Base-by-base conservation (phyloP, 2,888 invertebrate genomes). In the Parelbella ahira region DNA sequence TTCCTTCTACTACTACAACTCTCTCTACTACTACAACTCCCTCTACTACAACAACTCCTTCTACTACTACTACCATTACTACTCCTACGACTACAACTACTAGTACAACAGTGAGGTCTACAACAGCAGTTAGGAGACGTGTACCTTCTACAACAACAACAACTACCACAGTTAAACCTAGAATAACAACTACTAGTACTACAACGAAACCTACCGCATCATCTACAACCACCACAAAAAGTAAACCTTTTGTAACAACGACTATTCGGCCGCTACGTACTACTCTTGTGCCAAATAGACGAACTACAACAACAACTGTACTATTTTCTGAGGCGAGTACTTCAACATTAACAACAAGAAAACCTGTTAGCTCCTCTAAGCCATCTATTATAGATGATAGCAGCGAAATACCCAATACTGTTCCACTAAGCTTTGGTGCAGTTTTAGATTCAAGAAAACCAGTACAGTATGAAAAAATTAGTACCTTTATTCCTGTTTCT, bases 401-500 rank as follows among this genome's bases (percentile, higher is more conserved):
- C 10, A 42, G 42, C 34, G 42, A 42, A 42, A 3, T 42, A 8
- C 28, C 36, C 2, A 23, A 29, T 23, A 44, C 20, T 6, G 12
- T 28, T 18, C 9, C 44, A 11, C 28, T 18, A 4, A 21, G 19
- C 10, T 42, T 42, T 28, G 42, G 42, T 21, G 42, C 42, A 1
- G 42, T 36, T n/a, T 36, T 42, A 27, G 42, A 42, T 42, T 36
- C 42, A 28, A 73, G 37, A 70, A 68, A 57, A 60, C 53, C 27
- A 45, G 20, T 55, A 19, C 51, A 60, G 30, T 70, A 63, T 48
- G 77, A 81, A 45, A 78, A 67, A 60, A 56, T 79, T 18, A 78
- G 69, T 48, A 77, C 81, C 0, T 76, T 75, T 50, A 56, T 71
- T 39, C 84, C 84, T 20, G 46, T 71, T 9, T 76, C 83, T 8